Percentiles rank a stretch among this genome's conserved stretches.
Evolutionary conservation across 2,888 invertebrate genomes (phyloP).

Genomic region (Azorinus chamasolen): DNA sequence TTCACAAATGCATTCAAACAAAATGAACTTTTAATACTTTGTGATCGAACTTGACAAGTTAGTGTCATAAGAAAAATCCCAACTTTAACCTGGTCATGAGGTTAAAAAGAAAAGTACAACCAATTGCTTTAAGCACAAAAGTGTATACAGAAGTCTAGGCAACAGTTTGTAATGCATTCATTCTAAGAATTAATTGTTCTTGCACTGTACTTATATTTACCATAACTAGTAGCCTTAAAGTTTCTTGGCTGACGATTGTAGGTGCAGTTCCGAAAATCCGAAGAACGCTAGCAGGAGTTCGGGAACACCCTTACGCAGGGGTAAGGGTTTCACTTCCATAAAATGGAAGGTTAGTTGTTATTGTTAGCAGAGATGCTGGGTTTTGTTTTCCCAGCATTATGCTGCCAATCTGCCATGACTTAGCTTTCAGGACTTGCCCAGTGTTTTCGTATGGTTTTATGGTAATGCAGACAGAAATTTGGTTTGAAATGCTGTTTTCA

Average conservation of each 20-base stretch:
- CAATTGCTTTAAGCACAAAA: no score
- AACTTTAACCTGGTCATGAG: no score
- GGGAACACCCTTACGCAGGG: slow-evolving; percentile 99
- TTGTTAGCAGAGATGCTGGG: background rate
- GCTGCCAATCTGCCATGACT: background rate
- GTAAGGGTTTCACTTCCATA: slow-evolving; percentile 89
- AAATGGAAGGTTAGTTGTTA: slow-evolving; percentile 72
- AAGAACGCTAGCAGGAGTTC: slow-evolving; percentile 93
- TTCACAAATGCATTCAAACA: no score
- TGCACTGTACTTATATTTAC: slow-evolving; percentile 36
- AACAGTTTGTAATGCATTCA: no score
- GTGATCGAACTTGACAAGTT: no score
- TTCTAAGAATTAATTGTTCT: slow-evolving; percentile 42
- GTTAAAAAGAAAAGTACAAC: no score
- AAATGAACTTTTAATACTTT: no score
- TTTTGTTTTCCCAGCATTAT: background rate
- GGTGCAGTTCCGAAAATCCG: slow-evolving; percentile 95
- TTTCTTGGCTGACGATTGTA: slow-evolving; percentile 87
- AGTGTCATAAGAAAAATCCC: no score
- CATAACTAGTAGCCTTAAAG: slow-evolving; percentile 33
- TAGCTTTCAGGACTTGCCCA: background rate
- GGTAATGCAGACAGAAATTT: no score
- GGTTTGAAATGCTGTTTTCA: background rate
- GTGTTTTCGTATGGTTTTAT: no score
- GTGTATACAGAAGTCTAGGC: no score